These are phyloP conservation scores for Typhlichthys eigenmanni DNA, from an alignment of 2,797 vertebrate genomes.

Conservation along the genomic window DNA sequence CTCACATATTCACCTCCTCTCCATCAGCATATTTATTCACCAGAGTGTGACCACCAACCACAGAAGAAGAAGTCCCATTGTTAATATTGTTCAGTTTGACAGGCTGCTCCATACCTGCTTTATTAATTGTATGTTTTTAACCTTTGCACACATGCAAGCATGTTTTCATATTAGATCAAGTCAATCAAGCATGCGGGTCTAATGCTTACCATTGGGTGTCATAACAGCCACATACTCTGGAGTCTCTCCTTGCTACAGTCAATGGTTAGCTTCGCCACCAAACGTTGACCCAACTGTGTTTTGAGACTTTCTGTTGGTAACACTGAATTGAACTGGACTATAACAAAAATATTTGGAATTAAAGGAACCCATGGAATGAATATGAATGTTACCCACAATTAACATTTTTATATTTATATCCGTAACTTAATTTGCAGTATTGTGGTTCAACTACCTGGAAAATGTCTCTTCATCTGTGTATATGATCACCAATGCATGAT, in stretches of 20 bases:
- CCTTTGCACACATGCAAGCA: no score
- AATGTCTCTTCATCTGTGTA: conserved; percentile 18
- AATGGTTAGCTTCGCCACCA: conserved; percentile 66
- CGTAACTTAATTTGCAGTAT: no score
- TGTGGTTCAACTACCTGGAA: conserved; percentile 6
- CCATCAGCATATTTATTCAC: conserved; percentile 66
- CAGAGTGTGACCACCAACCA: conserved; percentile 78
- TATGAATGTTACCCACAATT: background rate
- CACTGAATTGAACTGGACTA: background rate
- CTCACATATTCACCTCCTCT: conserved; percentile 41
- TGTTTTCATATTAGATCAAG: no score
- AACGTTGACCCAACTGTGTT: conserved; percentile 69
- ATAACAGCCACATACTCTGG: conserved; percentile 54
- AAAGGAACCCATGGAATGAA: background rate
- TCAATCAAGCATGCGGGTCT: background rate
- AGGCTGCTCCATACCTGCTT: no score
- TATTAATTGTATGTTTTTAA: no score
- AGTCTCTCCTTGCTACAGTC: conserved; percentile 71
- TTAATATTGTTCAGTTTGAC: conserved; percentile 47
- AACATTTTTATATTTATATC: no score
- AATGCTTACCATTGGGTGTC: conserved; percentile 62
- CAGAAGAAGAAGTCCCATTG: conserved; percentile 63
- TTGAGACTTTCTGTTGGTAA: conserved; percentile 64
- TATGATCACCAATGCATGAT: conserved; percentile 12
- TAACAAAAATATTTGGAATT: background rate